These are phyloP conservation scores for Onthophagus taurus DNA, from an alignment of 1,140 invertebrate genomes.

Conservation along the genomic window DNA sequence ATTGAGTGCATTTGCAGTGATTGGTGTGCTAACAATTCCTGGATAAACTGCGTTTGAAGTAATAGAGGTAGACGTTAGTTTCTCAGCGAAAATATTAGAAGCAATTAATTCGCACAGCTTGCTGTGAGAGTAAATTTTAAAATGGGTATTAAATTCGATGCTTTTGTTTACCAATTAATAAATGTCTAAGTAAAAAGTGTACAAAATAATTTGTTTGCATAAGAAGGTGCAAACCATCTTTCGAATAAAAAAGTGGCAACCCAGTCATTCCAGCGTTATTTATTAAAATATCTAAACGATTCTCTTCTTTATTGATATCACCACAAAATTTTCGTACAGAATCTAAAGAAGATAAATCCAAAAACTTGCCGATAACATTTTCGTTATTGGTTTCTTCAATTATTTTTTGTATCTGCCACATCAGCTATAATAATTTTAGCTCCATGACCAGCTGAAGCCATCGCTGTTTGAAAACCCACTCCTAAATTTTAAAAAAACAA, in stretches of 20 bases:
- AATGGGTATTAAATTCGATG: constrained; percentile 17
- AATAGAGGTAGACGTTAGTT: constrained; percentile 33
- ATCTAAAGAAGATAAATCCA: constrained; percentile 39
- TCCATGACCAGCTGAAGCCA: neutral
- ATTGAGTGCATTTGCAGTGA: constrained; percentile 20
- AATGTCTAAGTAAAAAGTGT: constrained; percentile 55
- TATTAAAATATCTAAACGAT: constrained; percentile 48
- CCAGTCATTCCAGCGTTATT: constrained; percentile 55
- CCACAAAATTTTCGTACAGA: constrained; percentile 42
- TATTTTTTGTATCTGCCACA: constrained; percentile 31
- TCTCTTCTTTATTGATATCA: constrained; percentile 39
- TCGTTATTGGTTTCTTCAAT: constrained; percentile 30
- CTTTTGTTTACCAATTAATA: constrained; percentile 45
- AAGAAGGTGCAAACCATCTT: constrained; percentile 51
- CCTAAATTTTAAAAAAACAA: too few relatives aligned
- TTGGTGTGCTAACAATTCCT: constrained; percentile 42
- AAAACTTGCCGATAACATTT: constrained; percentile 33
- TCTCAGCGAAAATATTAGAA: constrained; percentile 30
- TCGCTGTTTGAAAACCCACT: constrained; percentile 8
- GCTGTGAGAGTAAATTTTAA: constrained; percentile 29
- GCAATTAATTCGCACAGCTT: constrained; percentile 32
- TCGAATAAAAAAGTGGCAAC: constrained; percentile 39
- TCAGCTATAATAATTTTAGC: constrained; percentile 10
- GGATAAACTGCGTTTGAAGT: constrained; percentile 45
- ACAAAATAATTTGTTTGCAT: constrained; percentile 61